Conservation (phyloP, 2,888 invertebrate genomes). For the Cryptus viduatorius region DNA sequence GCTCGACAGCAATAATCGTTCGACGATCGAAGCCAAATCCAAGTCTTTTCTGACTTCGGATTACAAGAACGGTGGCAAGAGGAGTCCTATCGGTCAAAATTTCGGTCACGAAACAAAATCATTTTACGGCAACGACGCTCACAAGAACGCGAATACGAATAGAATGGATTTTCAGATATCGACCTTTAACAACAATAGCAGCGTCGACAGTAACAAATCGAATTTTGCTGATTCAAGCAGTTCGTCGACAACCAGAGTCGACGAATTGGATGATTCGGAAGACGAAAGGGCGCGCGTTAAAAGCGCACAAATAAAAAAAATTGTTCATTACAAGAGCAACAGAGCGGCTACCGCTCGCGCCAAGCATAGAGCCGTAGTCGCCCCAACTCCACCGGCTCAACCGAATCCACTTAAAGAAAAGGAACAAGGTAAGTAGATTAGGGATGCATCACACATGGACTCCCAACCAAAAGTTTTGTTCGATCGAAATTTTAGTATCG, state of each 20-base stretch:
- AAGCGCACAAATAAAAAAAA: slow-evolving; percentile 84
- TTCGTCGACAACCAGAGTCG: slow-evolving; percentile 74
- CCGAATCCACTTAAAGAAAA: slow-evolving; percentile 88
- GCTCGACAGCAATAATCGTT: slow-evolving; percentile 41
- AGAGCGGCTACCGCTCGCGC: slow-evolving; percentile 89
- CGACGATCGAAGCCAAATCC: slow-evolving; percentile 39
- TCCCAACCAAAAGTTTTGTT: neutral
- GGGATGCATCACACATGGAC: neutral
- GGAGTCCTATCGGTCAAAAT: slow-evolving; percentile 44
- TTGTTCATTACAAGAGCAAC: slow-evolving; percentile 85
- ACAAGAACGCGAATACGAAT: slow-evolving; percentile 52
- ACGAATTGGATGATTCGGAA: slow-evolving; percentile 72
- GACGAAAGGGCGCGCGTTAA: slow-evolving; percentile 77
- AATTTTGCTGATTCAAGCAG: slow-evolving; percentile 78
- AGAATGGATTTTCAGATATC: slow-evolving; percentile 43
- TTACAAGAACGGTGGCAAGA: slow-evolving; percentile 18
- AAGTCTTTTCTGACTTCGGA: slow-evolving; percentile 50
- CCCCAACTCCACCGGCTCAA: slow-evolving; percentile 85
- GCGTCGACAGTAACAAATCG: slow-evolving; percentile 81
- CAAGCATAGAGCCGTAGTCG: slow-evolving; percentile 86
- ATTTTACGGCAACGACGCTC: slow-evolving; percentile 40
- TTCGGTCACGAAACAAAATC: slow-evolving; percentile 54
- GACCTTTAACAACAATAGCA: slow-evolving; percentile 71
- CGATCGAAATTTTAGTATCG: no score
- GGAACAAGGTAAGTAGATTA: slow-evolving; percentile 88